Conservation (phyloP, 2,113 vertebrate genomes). For the Melanerpes aurifrons region DNA sequence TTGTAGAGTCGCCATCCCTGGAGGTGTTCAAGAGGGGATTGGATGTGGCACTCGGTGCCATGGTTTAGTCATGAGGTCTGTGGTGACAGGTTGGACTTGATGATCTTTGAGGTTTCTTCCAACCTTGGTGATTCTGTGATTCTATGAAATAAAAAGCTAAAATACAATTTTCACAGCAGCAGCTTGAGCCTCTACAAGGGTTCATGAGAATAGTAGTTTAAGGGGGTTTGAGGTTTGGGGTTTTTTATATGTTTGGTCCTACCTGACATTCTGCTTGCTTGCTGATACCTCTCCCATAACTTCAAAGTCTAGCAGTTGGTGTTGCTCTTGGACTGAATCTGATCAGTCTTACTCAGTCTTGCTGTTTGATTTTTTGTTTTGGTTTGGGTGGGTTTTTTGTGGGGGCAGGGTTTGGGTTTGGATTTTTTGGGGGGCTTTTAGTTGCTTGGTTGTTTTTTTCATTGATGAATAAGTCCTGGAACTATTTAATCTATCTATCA, state of each 20-base stretch:
- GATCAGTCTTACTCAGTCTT: background rate
- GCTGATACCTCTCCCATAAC: background rate
- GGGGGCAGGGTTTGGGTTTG: no score
- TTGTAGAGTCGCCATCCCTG: no score
- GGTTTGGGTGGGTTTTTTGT: no score
- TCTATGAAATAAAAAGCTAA: slow-evolving; percentile 11
- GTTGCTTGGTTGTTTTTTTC: background rate
- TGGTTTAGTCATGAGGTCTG: no score
- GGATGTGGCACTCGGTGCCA: no score
- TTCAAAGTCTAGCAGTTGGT: background rate
- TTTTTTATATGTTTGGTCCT: no score
- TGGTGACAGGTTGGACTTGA: no score
- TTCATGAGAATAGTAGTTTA: background rate
- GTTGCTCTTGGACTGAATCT: background rate
- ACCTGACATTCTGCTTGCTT: background rate
- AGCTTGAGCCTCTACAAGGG: background rate
- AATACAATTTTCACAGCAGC: background rate
- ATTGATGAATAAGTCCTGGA: background rate
- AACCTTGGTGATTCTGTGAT: no score
- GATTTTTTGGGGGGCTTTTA: no score
- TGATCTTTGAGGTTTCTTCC: no score
- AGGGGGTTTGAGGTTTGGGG: no score
- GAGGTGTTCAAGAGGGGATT: no score
- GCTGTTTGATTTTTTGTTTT: background rate
- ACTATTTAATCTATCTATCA: background rate